These are phyloP conservation scores for Ophion costatus DNA, from an alignment of 2,888 invertebrate genomes.

Conservation along the genomic window DNA sequence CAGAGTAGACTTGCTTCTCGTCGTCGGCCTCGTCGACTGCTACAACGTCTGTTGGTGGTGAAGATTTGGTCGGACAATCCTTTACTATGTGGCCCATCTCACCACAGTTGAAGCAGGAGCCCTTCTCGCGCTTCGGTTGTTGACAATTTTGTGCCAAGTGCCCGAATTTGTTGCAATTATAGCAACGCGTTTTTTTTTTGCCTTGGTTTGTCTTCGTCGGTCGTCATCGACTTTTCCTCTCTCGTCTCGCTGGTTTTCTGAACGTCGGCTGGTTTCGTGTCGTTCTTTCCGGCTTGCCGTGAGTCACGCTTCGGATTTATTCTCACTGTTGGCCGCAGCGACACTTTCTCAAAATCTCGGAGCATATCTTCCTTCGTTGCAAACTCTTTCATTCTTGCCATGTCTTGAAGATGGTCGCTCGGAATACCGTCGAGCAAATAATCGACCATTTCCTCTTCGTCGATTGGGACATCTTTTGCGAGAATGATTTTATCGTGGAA, in stretches of 20 bases:
- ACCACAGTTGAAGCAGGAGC: slow-evolving; percentile 35
- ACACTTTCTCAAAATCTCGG: slow-evolving; percentile 51
- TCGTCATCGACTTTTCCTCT: slow-evolving; percentile 13
- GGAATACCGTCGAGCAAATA: slow-evolving; percentile 62
- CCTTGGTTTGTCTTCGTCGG: slow-evolving; percentile 28
- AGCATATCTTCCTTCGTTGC: slow-evolving; percentile 33
- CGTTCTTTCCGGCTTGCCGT: neutral
- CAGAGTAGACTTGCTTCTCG: neutral
- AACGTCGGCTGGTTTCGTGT: neutral
- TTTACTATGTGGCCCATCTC: slow-evolving; percentile 27
- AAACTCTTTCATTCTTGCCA: slow-evolving; percentile 55
- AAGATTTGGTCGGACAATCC: slow-evolving; percentile 36
- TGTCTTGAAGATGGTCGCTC: slow-evolving; percentile 43
- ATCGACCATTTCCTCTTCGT: slow-evolving; percentile 56
- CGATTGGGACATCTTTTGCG: slow-evolving; percentile 57
- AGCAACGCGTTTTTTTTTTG: slow-evolving; percentile 19
- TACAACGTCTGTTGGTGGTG: neutral
- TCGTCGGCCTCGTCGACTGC: slow-evolving; percentile 5
- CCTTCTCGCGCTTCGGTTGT: slow-evolving; percentile 21
- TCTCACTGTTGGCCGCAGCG: slow-evolving; percentile 28
- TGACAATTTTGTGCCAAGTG: slow-evolving; percentile 19
- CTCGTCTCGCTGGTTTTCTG: neutral
- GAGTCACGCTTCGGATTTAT: slow-evolving; percentile 18
- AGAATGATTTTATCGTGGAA: slow-evolving; percentile 65
- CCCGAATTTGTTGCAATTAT: slow-evolving; percentile 41